These are phyloP conservation scores for Oxyura jamaicensis DNA, from an alignment of 2,113 vertebrate genomes.

Conservation along the genomic window DNA sequence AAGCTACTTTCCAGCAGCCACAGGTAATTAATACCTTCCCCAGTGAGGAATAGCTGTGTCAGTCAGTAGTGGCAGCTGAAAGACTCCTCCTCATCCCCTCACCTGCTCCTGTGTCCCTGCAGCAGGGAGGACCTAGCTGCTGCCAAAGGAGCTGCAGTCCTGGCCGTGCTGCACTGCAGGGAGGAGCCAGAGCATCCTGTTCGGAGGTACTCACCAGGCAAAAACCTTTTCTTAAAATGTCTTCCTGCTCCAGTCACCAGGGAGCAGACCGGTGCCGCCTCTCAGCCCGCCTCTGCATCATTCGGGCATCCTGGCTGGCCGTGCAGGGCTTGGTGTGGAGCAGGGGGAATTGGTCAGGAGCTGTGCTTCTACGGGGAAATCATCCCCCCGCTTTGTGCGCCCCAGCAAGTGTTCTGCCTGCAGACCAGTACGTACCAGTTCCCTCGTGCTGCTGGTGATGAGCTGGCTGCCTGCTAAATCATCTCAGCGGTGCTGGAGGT, in stretches of 20 bases:
- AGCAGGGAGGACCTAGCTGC: background rate
- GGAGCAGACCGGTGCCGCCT: background rate
- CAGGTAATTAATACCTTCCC: background rate
- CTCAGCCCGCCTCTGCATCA: fast-evolving
- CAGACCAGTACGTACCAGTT: background rate
- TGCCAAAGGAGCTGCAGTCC: fast-evolving
- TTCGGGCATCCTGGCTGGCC: background rate
- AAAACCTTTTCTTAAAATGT: background rate
- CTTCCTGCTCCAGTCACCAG: background rate
- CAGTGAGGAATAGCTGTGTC: background rate
- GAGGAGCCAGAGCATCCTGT: background rate
- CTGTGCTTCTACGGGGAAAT: background rate
- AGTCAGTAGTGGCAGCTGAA: background rate
- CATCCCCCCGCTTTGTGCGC: background rate
- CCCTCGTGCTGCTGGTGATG: background rate
- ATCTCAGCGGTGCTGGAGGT: background rate
- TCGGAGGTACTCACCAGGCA: background rate
- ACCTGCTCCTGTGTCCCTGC: background rate
- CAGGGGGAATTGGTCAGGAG: background rate
- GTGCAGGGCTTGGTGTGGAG: background rate
- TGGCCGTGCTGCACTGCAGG: background rate
- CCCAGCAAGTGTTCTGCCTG: background rate
- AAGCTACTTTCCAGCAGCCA: background rate
- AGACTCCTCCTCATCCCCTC: fast-evolving
- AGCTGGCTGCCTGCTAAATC: background rate